Evolutionary conservation across 1,140 invertebrate genomes (phyloP), one percentile per base, ranked within the genome.

Genomic region (Ladona fulva): DNA sequence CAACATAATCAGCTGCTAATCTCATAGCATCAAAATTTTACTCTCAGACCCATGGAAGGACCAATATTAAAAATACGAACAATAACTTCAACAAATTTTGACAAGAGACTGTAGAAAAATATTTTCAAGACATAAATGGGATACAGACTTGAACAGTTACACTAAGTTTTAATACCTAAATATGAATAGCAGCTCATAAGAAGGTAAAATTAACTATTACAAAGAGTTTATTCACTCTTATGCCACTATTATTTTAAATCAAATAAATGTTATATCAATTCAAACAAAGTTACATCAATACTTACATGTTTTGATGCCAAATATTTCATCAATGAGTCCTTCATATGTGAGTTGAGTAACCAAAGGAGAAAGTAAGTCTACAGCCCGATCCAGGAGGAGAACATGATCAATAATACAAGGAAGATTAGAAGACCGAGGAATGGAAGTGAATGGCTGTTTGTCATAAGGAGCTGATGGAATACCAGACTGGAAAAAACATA

Each of bases 271-370:
- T 75, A 7, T 14, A 79, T 29, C 25, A 44, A 6, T 24, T 6
- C 25, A 75, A 74, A 74, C 44, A 80, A 78, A 78, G 25, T n/a
- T 29, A 74, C 42, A 74, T 25, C 5, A 37, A 78, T 24, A 84
- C 87, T 87, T 85, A 92, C 91, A 91, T 80, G 90, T 89, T 82
- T 89, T 87, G 74, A 94, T 92, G 42, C 89, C 89, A 86, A 92
- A 96, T 80, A 95, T 89, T 87, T 96, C 94, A 87, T 98, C 98
- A 81, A 99, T 96, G 14, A 99, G 87, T 22, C 97, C 98, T 86
- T 99, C 97, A 84, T 99, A 99, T 0, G 97, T 99, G 22, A 99
- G 88, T 82, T 99, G 98, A 0, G 95, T 98, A 0, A 95, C 91
- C 79, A 99, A 86, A 5, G 97, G 95, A 42, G 95, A 95, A 8